phyloP scores from a whole-genome alignment of 1,140 invertebrate genomes.

The Cotesia glomerata region DNA sequence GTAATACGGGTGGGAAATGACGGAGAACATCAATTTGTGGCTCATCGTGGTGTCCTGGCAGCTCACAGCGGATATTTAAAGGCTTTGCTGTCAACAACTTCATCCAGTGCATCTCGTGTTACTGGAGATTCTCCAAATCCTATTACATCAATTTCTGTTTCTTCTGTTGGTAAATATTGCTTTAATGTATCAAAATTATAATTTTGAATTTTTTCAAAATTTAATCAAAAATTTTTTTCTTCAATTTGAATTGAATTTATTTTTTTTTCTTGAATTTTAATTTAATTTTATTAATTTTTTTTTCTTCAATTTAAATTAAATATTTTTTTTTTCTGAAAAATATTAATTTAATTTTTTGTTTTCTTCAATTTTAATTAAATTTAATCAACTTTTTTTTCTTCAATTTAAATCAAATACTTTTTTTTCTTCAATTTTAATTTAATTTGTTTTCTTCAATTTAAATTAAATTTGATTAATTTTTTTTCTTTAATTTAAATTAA shows the following conservation, averaged over 20 bases:
- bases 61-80: slow-evolving; percentile 73
- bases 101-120: slow-evolving; percentile 20
- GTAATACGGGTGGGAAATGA: slow-evolving; percentile 70
- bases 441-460: no score
- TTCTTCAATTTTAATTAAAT: no score
- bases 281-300: no score
- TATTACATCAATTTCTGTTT: slow-evolving; percentile 54
- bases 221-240: not conserved
- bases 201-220: not conserved
- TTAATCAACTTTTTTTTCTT: no score
- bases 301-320: no score
- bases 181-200: slow-evolving; percentile 8
- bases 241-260: not conserved
- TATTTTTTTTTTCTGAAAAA: no score
- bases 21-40: slow-evolving; percentile 71
- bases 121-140: slow-evolving; percentile 32
- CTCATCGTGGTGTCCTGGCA: slow-evolving; percentile 71
- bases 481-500: no score
- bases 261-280: no score
- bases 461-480: no score
- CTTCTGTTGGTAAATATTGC: slow-evolving; percentile 56
- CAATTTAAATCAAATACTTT: not conserved
- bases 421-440: not conserved
- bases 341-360: no score
- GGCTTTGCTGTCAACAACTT: slow-evolving; percentile 49